A percentile compares a stretch with the other conserved stretches of the same genome.
These are phyloP conservation scores for Phaethornis superciliosus DNA, from an alignment of 2,113 vertebrate species.

Conservation along the genomic window DNA sequence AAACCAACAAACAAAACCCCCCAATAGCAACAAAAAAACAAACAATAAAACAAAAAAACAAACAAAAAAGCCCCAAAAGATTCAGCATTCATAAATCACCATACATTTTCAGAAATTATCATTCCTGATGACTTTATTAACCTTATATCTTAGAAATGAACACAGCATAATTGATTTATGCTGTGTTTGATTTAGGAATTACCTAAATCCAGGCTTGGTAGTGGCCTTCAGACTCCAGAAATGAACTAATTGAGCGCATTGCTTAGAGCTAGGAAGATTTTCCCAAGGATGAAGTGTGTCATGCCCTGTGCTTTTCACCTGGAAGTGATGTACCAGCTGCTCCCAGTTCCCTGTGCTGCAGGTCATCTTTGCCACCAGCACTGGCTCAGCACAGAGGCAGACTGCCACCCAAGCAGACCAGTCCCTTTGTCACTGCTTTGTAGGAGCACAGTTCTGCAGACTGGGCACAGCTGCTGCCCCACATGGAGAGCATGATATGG, in stretches of 20 bases:
- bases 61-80: no score
- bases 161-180: no score
- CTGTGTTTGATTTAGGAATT: not conserved
- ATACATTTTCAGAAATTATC: not conserved
- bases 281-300: not conserved
- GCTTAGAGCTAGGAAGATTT: not conserved
- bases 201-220: not conserved
- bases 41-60: no score
- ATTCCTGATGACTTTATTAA: not conserved
- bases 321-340: not conserved
- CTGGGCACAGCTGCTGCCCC: not conserved
- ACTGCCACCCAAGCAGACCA: not conserved
- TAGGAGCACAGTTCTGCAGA: not conserved
- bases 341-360: not conserved
- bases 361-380: not conserved
- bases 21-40: no score
- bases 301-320: not conserved
- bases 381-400: fast-evolving
- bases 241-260: not conserved
- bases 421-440: not conserved
- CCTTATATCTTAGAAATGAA: not conserved
- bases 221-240: not conserved
- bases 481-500: no score
- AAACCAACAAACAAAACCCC: no score
- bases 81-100: not conserved